phyloP scores from a whole-genome alignment of 2,797 vertebrate genomes.

The Choloepus didactylus region DNA sequence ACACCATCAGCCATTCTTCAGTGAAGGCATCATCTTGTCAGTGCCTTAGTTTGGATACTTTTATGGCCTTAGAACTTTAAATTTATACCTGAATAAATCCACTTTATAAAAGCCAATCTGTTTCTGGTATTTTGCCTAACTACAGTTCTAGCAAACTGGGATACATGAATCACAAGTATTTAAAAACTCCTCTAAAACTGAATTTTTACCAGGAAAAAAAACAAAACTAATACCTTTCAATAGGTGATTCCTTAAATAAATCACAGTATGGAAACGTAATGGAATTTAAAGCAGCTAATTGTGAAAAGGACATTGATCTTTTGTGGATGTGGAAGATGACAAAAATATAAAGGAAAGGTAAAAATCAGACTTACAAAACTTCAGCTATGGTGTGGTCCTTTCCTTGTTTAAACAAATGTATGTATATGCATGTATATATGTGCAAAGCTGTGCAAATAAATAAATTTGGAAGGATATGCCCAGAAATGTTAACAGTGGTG shows the following conservation, averaged over 20 bases:
- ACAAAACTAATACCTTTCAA: neutral
- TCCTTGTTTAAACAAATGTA: neutral
- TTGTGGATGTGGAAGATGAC: neutral
- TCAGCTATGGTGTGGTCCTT: neutral
- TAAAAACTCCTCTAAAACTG: neutral
- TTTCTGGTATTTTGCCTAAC: too few species aligned
- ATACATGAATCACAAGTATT: neutral
- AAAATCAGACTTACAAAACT: neutral
- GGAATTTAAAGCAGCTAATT: neutral
- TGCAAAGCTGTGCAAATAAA: neutral
- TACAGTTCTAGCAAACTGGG: too few species aligned
- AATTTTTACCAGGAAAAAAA: constrained; percentile 12
- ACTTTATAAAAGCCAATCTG: too few species aligned
- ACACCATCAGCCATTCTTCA: too few species aligned
- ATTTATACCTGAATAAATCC: too few species aligned
- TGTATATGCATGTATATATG: neutral
- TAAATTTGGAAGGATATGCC: neutral
- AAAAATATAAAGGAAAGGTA: neutral
- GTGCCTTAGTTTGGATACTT: too few species aligned
- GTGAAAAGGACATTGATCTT: neutral
- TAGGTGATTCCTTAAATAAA: constrained; percentile 3
- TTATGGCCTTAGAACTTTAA: too few species aligned
- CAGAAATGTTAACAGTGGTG: neutral
- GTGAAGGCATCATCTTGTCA: too few species aligned
- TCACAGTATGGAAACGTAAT: neutral